A percentile compares a stretch with the other conserved stretches of the same genome.
phyloP scores from a whole-genome alignment of 2,113 vertebrate species.

The Elanoides forficatus region DNA sequence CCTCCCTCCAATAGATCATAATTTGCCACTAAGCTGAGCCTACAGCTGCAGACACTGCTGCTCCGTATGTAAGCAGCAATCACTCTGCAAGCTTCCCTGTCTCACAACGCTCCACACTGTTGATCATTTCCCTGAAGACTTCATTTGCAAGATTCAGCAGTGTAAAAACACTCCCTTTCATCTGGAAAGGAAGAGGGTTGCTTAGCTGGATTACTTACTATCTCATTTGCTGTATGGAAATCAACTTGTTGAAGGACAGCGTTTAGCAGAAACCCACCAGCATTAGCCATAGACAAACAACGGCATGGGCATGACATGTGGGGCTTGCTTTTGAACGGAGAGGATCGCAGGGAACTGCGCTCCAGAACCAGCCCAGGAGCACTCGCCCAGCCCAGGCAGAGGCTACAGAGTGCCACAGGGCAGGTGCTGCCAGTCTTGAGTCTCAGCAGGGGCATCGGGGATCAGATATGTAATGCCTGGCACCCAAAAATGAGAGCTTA shows the following conservation, averaged over 20 bases:
- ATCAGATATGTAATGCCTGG: background rate
- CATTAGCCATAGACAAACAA: background rate
- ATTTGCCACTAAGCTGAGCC: background rate
- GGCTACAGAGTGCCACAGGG: background rate
- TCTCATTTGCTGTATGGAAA: background rate
- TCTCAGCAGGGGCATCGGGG: background rate
- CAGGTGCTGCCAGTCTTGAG: background rate
- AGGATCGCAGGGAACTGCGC: background rate
- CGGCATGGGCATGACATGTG: background rate
- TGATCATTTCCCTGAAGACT: conserved; percentile 33
- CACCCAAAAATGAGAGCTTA: background rate
- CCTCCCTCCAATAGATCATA: background rate
- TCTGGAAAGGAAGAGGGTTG: background rate
- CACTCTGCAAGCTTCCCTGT: background rate
- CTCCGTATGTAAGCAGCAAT: background rate
- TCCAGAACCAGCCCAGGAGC: background rate
- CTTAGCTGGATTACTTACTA: background rate
- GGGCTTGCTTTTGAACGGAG: background rate
- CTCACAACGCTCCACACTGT: background rate
- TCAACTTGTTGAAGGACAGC: background rate
- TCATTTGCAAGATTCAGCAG: conserved; percentile 24
- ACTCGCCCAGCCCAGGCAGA: background rate
- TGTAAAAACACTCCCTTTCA: background rate
- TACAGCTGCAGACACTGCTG: background rate
- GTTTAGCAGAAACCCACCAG: background rate